Evolutionary conservation across 2,113 vertebrate species (phyloP), one percentile per base, ranked within the genome.

Genomic region (Nyctibius bracteatus): DNA sequence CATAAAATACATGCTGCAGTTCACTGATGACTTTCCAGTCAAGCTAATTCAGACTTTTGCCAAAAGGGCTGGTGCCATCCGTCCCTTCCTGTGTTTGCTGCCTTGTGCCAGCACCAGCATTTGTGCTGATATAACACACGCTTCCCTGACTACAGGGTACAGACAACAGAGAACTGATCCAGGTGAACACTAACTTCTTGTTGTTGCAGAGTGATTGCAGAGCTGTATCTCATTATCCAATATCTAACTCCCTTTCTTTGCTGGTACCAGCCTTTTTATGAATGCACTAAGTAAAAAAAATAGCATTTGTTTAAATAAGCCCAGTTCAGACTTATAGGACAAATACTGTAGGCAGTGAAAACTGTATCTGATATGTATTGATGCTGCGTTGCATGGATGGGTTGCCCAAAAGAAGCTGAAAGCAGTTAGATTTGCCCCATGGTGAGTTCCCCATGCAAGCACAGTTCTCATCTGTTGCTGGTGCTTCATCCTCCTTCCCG

Each of bases 311-410:
- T 82, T 65, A 54, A 49, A 1, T n/a, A 33, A 62, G 25, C 65
- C 15, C 37, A 41, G 15, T 35, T 90, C 41, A 65, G 49, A 44
- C 30, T 78, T 46, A 44, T 3, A 57, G 71, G 54, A 43, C 47
- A 65, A 79, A 82, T 54, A 31, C 35, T 23, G 21, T 22, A 70
- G 47, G 39, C 68, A 71, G 13, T 28, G 25, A 71, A 65, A 73
- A 30, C n/a, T 5, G 1, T 58, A 22, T 39, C 44, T 79, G 66
- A 8, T 30, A 15, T 0, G 1, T 51, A 17, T 18, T 46, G 71
- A 30, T 67, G 62, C 9, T 82, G 35, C 2, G 3, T 43, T 57
- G 55, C 52, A 30, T 0, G 0, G 37, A 9, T 46, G 41, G 10
- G 47, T 27, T 65, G n/a, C 16, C 62, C 54, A 37, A 54, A 90